Evolutionary conservation across 1,140 invertebrate genomes (phyloP), one percentile per base, ranked within the genome.

Genomic region (Drosophila truncata): DNA sequence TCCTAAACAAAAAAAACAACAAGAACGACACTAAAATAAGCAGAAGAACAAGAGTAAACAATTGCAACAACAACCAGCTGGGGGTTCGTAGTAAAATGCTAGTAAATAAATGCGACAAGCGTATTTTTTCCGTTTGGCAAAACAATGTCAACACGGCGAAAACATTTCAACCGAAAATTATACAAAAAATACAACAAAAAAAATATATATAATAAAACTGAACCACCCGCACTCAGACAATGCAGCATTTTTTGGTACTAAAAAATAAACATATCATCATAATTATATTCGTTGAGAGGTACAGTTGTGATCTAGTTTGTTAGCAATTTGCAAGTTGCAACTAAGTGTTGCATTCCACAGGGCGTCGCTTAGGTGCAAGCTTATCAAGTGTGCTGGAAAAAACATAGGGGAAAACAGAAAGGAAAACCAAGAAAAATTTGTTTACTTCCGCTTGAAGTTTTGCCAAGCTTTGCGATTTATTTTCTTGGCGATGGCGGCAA

Each of bases 81-180:
- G 66, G 44, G 8, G 18, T 50, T 54, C 27, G 54, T 60, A 25
- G 52, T 55, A 55, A 37, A 55, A 55, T 55, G 60, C 59, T 80
- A 80, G 78, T 80, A 80, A 80, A 80, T 80, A 80, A 80, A 70
- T 80, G 78, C 78, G 78, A 80, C 70, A 82, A 78, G 67, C 80
- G 74, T 82, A 78, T 73, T 82, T 78, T 82, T 78, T 73, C 70
- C 70, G 70, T 73, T 73, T 67, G 61, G 81, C 74, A 82, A 82
- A 82, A 82, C 80, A 82, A 82, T 82, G 79, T 82, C 80, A 82
- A 82, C 73, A 82, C 55, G 67, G 67, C 54, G 54, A 72, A 73
- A 73, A 73, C 70, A 73, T 73, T 73, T 73, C 70, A 50, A 73
- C 67, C 67, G 44, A 73, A 72, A 72, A 60, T 71, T 66, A 72